Evolutionary conservation across 2,113 vertebrate species (phyloP).

Genomic region (Phaetusa simplex): DNA sequence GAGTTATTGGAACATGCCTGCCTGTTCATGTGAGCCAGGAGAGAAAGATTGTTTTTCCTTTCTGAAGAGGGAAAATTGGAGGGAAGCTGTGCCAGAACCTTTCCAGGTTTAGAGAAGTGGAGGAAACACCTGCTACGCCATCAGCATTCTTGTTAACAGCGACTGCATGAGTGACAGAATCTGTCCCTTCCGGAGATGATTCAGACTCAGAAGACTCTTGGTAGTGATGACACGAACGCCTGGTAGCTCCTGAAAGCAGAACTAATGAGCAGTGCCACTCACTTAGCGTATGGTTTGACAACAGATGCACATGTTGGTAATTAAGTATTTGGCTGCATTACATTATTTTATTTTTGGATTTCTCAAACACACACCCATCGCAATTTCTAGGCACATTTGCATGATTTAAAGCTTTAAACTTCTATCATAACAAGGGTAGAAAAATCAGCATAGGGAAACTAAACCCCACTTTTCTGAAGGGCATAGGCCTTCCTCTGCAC

Average conservation of each 20-base stretch:
- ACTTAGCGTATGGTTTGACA: conserved; percentile 70
- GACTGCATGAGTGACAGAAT: conserved; percentile 56
- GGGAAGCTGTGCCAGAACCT: conserved; percentile 51
- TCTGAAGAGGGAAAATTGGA: conserved; percentile 53
- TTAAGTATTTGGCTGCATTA: conserved; percentile 65
- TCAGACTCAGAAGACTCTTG: conserved; percentile 69
- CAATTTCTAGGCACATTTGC: conserved; percentile 31
- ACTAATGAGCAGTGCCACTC: conserved; percentile 70
- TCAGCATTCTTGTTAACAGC: conserved; percentile 61
- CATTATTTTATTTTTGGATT: conserved; percentile 69
- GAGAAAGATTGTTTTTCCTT: conserved; percentile 40
- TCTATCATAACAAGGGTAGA: not conserved
- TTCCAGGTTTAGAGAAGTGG: conserved; percentile 70
- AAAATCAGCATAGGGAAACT: not conserved
- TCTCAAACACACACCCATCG: conserved; percentile 45
- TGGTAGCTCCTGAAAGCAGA: conserved; percentile 70
- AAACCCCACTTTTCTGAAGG: not conserved
- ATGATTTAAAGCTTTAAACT: conserved; percentile 17
- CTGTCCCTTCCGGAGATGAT: conserved; percentile 71
- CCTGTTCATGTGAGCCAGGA: conserved; percentile 23
- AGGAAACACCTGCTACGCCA: conserved; percentile 68
- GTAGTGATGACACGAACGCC: conserved; percentile 51
- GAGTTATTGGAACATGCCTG: conserved; percentile 28
- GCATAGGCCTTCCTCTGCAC: not conserved
- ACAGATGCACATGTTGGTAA: conserved; percentile 70